Base-by-base conservation (phyloP, 2,888 invertebrate species). In the Osedax frankpressi region DNA sequence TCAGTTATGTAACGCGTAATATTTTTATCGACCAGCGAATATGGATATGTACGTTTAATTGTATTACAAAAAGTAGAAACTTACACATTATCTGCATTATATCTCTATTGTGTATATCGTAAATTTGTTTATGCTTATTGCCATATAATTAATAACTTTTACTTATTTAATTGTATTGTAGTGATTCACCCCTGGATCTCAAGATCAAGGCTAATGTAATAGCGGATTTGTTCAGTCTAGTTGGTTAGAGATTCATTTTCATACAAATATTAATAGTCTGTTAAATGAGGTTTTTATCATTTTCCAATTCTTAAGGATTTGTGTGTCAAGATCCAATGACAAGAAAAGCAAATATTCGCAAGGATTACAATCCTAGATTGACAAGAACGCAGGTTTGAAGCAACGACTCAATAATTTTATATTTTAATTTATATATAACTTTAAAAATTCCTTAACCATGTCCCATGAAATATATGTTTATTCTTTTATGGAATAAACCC, bases 161-260 rank as follows among this genome's bases (percentile, higher is more conserved):
- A 1, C n/a, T 2, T 30, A 2, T 19, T 3, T 74, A 63, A 19
- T 2, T 70, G 14, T 68, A 71, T 3, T n/a, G n/a, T 77, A 93
- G 94, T 83, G 95, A 96, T 85, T 91, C 93, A 78, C 94, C 94
- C 0, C 86, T 96, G 76, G 96, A 96, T 85, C 90, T 93, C 65
- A 90, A 94, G 80, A 89, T 96, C 19, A 96, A 96, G 85, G 92
- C 93, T 0, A 91, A 93, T 1, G 88, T 96, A 83, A 86, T 96
- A 79, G 89, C 93, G 1, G 94, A 96, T 86, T 87, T 95, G 11
- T 87, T 96, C 74, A 94, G 93, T n/a, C 87, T 96, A 76, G 89
- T 94, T 76, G 94, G 94, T 62, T 11, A 44, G n/a, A n/a, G n/a
- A n/a, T n/a, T n/a, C n/a, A n/a, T n/a, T n/a, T n/a, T n/a, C n/a